These are phyloP conservation scores for Amphiprion percula DNA, from an alignment of 2,113 vertebrate species.

Conservation along the genomic window DNA sequence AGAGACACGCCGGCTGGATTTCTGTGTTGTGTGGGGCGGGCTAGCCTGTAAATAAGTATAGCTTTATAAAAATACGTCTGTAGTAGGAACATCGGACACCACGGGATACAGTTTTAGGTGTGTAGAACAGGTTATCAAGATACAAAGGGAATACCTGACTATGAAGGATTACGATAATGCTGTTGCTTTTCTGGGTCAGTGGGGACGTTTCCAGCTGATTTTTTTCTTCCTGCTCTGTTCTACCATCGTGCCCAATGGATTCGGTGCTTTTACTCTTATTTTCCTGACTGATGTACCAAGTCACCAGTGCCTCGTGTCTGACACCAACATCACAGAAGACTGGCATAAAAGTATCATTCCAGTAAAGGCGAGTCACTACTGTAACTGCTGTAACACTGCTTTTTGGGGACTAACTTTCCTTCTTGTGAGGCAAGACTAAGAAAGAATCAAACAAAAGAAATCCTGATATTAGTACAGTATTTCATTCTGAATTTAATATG, in stretches of 20 bases:
- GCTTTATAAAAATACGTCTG: too few relatives aligned
- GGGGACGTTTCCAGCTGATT: conserved; percentile 84
- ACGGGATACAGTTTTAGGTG: neutral
- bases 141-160: neutral
- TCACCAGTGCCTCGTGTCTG: conserved; percentile 72
- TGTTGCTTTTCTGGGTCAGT: conserved; percentile 79
- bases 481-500: too few relatives aligned
- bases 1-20: too few relatives aligned
- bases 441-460: too few relatives aligned
- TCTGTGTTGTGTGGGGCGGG: too few relatives aligned
- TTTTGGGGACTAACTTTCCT: too few relatives aligned
- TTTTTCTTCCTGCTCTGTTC: conserved; percentile 70
- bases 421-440: too few relatives aligned
- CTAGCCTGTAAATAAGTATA: too few relatives aligned
- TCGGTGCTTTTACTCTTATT: conserved; percentile 58
- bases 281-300: conserved; percentile 67
- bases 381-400: too few relatives aligned
- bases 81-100: too few relatives aligned
- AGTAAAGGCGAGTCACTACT: conserved; percentile 33
- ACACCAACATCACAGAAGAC: conserved; percentile 64
- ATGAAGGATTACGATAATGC: conserved; percentile 82
- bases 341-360: conserved; percentile 73
- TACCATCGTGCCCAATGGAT: conserved; percentile 74
- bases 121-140: neutral
- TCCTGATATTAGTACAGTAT: too few relatives aligned